These are phyloP conservation scores for Champsocephalus gunnari DNA, from an alignment of 2,797 vertebrate species.

Conservation along the genomic window DNA sequence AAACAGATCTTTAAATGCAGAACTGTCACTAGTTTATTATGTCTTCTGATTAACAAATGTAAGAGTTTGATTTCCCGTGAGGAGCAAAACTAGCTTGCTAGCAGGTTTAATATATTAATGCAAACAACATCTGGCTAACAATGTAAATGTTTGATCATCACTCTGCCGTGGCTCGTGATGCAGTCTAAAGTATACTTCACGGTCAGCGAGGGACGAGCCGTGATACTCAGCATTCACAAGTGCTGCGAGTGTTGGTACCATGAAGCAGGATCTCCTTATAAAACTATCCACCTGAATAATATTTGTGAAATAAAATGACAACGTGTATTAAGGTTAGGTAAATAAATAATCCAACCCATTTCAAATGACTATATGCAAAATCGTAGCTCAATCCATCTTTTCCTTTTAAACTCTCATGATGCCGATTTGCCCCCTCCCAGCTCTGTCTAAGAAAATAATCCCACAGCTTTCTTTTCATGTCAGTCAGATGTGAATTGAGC, in stretches of 20 bases:
- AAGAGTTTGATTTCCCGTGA: constrained; percentile 9
- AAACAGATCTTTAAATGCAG: constrained; percentile 21
- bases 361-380: constrained; percentile 12
- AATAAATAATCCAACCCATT: constrained; percentile 7
- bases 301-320: background rate
- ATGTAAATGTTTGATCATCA: constrained; percentile 60
- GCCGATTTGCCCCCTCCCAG: constrained; percentile 15
- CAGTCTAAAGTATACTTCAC: constrained; percentile 6
- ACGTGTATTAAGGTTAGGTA: constrained; percentile 6
- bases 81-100: background rate
- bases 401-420: constrained; percentile 41
- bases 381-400: constrained; percentile 17
- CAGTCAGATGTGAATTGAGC: constrained; percentile 24
- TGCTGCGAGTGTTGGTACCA: constrained; percentile 5
- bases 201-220: constrained; percentile 18
- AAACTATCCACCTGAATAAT: constrained; percentile 6
- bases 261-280: constrained; percentile 11
- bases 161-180: constrained; percentile 21
- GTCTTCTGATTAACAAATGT: constrained; percentile 21
- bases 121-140: constrained; percentile 42
- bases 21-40: background rate
- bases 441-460: constrained; percentile 44
- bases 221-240: constrained; percentile 26
- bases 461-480: constrained; percentile 42
- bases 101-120: constrained; percentile 46